Conservation (phyloP, 2,888 invertebrate genomes). For the Xylota sylvarum region DNA sequence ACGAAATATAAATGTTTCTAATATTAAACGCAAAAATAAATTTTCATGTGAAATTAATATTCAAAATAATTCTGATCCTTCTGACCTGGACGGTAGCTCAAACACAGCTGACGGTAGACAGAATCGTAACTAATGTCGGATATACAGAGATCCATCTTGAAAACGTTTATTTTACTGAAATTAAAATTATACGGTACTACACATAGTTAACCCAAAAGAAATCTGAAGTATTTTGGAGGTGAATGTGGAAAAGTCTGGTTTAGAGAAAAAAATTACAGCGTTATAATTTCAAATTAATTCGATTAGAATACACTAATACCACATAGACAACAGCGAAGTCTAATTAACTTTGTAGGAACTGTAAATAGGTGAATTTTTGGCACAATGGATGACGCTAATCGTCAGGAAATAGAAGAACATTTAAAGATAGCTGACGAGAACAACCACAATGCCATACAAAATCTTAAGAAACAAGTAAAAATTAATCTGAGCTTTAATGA, state of each 20-base stretch:
- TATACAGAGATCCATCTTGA: conserved; percentile 14
- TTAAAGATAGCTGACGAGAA: background rate
- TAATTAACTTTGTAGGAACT: background rate
- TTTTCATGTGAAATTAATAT: conserved; percentile 9
- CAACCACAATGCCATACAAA: background rate
- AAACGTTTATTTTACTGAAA: background rate
- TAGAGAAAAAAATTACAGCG: background rate
- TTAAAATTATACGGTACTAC: background rate
- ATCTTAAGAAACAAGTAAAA: background rate
- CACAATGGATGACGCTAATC: background rate
- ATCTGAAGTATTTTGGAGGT: background rate
- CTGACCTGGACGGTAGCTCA: background rate
- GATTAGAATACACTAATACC: background rate
- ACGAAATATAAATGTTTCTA: background rate
- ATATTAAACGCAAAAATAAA: conserved; percentile 14
- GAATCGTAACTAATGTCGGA: background rate
- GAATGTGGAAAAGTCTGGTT: background rate
- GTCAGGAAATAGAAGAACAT: background rate
- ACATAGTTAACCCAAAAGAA: conserved; percentile 1
- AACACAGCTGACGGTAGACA: conserved; percentile 6
- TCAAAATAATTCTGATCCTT: background rate
- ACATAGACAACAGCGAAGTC: background rate
- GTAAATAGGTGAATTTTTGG: background rate
- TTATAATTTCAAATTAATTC: background rate
- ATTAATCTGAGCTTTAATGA: background rate